Conservation (phyloP, 2,113 vertebrate species). For the Ciconia stormi region DNA sequence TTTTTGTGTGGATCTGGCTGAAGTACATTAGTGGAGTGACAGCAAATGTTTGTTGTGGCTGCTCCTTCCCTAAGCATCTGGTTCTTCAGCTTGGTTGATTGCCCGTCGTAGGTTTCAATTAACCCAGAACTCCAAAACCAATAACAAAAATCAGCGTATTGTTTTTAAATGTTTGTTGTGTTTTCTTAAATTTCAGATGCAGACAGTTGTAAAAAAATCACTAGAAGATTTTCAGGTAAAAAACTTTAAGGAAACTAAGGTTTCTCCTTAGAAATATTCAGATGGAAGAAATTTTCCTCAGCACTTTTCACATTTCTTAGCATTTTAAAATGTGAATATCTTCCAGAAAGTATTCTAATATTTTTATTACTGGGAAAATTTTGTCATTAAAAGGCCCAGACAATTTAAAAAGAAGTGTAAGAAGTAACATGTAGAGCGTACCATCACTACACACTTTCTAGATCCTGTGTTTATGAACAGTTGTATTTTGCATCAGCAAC, state of each 20-base stretch:
- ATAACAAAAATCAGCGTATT: not conserved
- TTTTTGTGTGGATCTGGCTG: not conserved
- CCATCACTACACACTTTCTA: not conserved
- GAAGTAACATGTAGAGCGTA: not conserved
- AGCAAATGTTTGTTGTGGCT: not conserved
- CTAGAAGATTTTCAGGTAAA: not conserved
- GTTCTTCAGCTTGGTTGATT: not conserved
- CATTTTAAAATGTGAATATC: not conserved
- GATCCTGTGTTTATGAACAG: not conserved
- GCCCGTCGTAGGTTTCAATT: not conserved
- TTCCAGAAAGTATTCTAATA: not conserved
- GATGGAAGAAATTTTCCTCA: not conserved
- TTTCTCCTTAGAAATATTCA: not conserved
- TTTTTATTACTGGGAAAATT: not conserved
- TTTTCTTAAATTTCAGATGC: not conserved
- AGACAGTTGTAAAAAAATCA: not conserved
- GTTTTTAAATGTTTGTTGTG: not conserved
- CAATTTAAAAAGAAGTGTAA: not conserved
- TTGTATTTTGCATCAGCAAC: not conserved
- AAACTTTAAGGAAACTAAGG: not conserved
- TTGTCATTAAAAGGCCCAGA: not conserved
- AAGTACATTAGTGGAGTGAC: not conserved
- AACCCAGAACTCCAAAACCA: not conserved
- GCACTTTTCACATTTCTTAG: not conserved
- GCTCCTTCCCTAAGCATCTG: not conserved